These are phyloP conservation scores for Mugil cephalus DNA, from an alignment of 2,113 vertebrate species.

Conservation along the genomic window DNA sequence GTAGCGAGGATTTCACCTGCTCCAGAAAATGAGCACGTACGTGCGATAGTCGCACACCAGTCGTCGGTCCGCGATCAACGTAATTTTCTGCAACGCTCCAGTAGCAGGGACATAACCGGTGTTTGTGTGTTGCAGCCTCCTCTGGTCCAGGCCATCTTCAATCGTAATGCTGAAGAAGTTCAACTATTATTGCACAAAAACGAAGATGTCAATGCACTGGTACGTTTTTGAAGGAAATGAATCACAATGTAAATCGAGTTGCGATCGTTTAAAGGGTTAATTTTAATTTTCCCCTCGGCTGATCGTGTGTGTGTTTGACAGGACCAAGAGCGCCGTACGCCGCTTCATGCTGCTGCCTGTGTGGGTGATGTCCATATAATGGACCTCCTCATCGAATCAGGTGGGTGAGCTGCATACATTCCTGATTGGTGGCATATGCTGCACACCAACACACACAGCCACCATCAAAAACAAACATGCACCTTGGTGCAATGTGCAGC, in stretches of 20 bases:
- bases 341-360: conserved; percentile 97
- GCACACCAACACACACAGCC: neutral
- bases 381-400: conserved; percentile 97
- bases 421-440: neutral
- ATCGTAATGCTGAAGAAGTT: conserved; percentile 96
- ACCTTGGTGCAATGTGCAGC: neutral
- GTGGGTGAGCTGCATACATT: conserved; percentile 73
- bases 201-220: conserved; percentile 97
- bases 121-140: conserved; percentile 86
- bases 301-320: conserved; percentile 54
- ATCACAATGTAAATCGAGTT: neutral
- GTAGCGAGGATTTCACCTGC: too few species aligned
- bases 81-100: conserved; percentile 11
- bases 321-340: conserved; percentile 96
- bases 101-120: neutral
- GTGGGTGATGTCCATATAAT: conserved; percentile 95
- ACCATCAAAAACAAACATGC: neutral
- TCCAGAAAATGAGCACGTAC: neutral
- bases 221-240: conserved; percentile 69
- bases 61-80: conserved; percentile 1
- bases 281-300: neutral
- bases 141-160: conserved; percentile 99
- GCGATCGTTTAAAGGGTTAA: neutral
- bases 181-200: conserved; percentile 94
- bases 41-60: neutral